A percentile compares a stretch with the other conserved stretches of the same genome.
These are phyloP conservation scores for Drosophila borborema DNA, from an alignment of 2,888 invertebrate genomes.

Conservation along the genomic window DNA sequence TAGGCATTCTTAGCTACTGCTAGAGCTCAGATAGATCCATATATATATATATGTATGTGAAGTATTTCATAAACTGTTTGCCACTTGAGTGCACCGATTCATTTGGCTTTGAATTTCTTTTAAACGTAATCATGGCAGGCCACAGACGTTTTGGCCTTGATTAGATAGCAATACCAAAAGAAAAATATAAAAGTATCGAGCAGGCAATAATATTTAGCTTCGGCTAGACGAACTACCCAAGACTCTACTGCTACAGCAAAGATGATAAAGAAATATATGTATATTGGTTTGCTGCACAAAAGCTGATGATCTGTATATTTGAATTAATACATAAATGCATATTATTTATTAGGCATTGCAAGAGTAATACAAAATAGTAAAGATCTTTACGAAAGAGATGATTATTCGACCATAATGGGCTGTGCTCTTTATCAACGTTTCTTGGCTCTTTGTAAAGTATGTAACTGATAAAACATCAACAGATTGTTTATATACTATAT, in stretches of 20 bases:
- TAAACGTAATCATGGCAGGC: slow-evolving; percentile 30
- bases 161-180: slow-evolving; percentile 40
- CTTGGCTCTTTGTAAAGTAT: not conserved
- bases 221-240: not conserved
- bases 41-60: not conserved
- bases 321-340: too few relatives aligned
- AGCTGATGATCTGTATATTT: too few relatives aligned
- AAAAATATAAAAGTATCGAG: not conserved
- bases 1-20: not conserved
- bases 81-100: not conserved
- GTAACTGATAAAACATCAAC: too few relatives aligned
- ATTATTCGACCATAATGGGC: not conserved
- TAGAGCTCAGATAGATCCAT: not conserved
- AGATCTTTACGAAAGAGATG: not conserved
- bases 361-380: not conserved
- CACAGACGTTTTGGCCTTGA: slow-evolving; percentile 27
- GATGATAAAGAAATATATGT: not conserved
- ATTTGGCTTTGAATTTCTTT: slow-evolving; percentile 5
- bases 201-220: not conserved
- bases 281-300: too few relatives aligned
- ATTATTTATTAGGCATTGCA: not conserved
- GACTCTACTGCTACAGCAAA: not conserved
- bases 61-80: not conserved
- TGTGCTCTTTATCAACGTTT: not conserved
- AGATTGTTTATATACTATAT: not conserved